Evolutionary conservation across 2,113 vertebrate genomes (phyloP).

Genomic region (Malurus cyaneus): DNA sequence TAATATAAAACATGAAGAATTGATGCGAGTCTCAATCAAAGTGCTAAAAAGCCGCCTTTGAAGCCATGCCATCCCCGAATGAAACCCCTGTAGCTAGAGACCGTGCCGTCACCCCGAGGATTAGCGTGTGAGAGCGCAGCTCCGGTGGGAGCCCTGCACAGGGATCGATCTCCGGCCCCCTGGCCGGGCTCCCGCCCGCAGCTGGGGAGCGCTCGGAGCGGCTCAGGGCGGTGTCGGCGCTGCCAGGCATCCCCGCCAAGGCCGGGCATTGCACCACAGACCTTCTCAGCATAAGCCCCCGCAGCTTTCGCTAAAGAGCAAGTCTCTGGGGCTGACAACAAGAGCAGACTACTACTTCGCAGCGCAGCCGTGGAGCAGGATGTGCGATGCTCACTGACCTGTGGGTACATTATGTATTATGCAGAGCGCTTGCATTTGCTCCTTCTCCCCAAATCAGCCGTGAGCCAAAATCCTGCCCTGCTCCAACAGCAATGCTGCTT

Average conservation of each 20-base stretch:
- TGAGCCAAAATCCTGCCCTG: neutral
- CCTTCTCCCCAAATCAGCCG: neutral
- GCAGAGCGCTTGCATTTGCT: neutral
- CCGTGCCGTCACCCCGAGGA: neutral
- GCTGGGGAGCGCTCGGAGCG: neutral
- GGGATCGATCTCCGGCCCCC: neutral
- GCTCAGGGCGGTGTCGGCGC: neutral
- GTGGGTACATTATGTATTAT: neutral
- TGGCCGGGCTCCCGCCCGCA: neutral
- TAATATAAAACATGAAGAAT: neutral
- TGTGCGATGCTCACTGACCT: neutral
- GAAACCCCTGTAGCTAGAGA: neutral
- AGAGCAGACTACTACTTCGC: neutral
- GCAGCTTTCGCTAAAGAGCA: constrained; percentile 6
- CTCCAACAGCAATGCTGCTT: neutral
- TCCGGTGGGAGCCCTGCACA: rapidly evolving
- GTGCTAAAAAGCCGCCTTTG: neutral
- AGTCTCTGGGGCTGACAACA: neutral
- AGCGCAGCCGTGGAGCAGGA: neutral
- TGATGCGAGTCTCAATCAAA: neutral
- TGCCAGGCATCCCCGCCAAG: neutral
- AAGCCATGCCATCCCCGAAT: neutral
- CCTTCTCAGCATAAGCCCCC: neutral
- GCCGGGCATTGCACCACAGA: neutral
- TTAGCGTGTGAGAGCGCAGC: neutral